phyloP scores from a whole-genome alignment of 2,888 invertebrate species.

The Petrolisthes manimaculis region DNA sequence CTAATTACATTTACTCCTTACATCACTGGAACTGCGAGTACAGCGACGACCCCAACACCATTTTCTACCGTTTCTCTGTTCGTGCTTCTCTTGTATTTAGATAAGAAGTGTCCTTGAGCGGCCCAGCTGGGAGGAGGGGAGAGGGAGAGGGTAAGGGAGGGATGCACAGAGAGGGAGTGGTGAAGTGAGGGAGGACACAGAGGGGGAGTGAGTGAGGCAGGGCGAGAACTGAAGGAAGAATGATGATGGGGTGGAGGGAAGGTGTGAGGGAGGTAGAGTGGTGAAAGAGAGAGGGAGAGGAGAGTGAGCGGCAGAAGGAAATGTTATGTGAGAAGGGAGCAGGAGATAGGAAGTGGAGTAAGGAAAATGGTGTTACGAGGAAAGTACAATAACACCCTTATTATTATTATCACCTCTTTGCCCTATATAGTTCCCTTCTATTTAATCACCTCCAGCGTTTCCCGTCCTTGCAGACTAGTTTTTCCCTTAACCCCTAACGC shows the following conservation, averaged over 20 bases:
- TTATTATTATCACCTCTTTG: conserved; percentile 5
- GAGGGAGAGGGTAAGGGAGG: conserved; percentile 8
- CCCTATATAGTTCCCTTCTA: background rate
- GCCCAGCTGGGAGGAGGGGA: background rate
- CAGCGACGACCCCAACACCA: background rate
- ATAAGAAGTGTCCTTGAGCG: conserved; percentile 37
- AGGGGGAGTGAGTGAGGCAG: background rate
- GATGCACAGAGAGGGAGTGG: background rate
- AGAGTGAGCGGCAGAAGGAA: background rate
- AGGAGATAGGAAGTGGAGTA: too few relatives aligned
- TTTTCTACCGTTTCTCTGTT: conserved; percentile 25
- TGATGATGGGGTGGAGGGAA: conserved; percentile 2
- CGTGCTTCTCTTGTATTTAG: conserved; percentile 22
- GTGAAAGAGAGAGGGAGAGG: background rate
- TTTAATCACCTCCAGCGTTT: background rate
- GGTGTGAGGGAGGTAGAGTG: background rate
- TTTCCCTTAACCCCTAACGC: background rate
- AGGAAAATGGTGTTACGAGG: too few relatives aligned
- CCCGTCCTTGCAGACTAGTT: background rate
- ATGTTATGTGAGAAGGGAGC: background rate
- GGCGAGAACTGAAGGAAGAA: background rate
- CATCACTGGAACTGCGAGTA: conserved; percentile 21
- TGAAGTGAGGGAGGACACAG: background rate
- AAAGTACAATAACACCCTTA: too few relatives aligned
- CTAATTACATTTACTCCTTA: conserved; percentile 29